Evolutionary conservation across 2,797 vertebrate species (phyloP), one percentile per base, ranked within the genome.

Genomic region (Betta splendens): DNA sequence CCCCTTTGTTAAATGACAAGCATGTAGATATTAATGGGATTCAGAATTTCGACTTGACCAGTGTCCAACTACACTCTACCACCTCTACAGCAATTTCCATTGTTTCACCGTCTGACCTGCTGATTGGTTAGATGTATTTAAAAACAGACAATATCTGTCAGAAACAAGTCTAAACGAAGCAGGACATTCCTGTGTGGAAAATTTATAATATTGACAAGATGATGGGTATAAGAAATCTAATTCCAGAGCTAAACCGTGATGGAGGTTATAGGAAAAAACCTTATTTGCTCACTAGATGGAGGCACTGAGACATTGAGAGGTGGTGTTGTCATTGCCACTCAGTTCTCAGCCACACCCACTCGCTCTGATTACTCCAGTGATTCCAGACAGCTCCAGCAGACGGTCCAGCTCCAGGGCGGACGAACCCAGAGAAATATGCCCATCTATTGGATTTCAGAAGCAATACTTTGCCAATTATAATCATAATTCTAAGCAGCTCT

Each of bases 331-430:
- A 5, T 65, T 75, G 33, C 39, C 47, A n/a, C 21, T 22, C n/a
- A 13, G 39, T 21, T 37, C 52, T 26, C 52, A 83, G 83, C 87
- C 88, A 87, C 88, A 85, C 88, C 88, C 88, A 86, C 84, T 55
- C 9, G 15, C 70, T 80, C 57, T 25, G 25, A 73, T 75, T 66
- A 64, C 74, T 66, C 69, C 71, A 62, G 32, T 15, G 59, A 72
- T 63, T n/a, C n/a, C 72, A 84, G 84, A 87, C 75, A 60, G 74
- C 74, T 81, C 67, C 69, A 53, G 48, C 69, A 79, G 76, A 76
- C 69, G 50, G 59, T 54, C 64, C 64, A 8, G 61, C 84, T 75
- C 60, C 69, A 49, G 80, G 75, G 64, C 45, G 58, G 57, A 38
- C 69, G 44, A 67, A 70, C 73, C 69, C 25, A 40, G 58, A 64